Evolutionary conservation across 2,888 invertebrate species (phyloP), one percentile per base, ranked within the genome.

Genomic region (Acanthacorydalis orientalis): DNA sequence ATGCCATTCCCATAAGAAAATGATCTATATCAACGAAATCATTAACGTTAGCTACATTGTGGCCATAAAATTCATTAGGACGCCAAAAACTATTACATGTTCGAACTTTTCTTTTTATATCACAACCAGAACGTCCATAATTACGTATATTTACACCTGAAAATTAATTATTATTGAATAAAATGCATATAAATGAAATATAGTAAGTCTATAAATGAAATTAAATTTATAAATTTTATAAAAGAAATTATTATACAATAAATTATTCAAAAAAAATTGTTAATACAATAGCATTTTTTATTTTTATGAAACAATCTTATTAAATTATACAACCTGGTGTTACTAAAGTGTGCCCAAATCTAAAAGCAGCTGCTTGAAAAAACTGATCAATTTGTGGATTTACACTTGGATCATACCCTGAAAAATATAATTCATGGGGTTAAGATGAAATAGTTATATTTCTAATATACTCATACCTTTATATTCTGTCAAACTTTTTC

Each of bases 301-400:
- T 35, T 46, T 46, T 52, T 54, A 59, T 23, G 23, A 23, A 23
- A 23, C 6, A 23, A 23, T 23, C 23, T 23, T 23, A 23, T 23
- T 23, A 23, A 23, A 23, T 23, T 23, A 23, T 23, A 23, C 23
- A 23, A 23, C 23, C 75, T 32, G 74, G 68, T 14, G 73, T 68
- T 7, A 76, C 74, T 34, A 76, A 58, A 2, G 76, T 75, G 54
- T 75, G 74, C 1, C 75, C 75, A 58, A 74, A 76, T 51, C 75
- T 61, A 65, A 76, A 75, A 4, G 76, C 76, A 7, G 75, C 74
- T 7, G 73, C 61, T 60, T 77, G 75, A 53, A 77, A 77, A 52
- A 75, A 71, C 51, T 75, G 74, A 48, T 72, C 72, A 38, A 77
- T 72, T 56, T 75, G 74, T 6, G 77, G 75, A 59, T 77, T 69